Base-by-base conservation (phyloP, 2,888 invertebrate genomes). In the Leptopterna dolabrata region DNA sequence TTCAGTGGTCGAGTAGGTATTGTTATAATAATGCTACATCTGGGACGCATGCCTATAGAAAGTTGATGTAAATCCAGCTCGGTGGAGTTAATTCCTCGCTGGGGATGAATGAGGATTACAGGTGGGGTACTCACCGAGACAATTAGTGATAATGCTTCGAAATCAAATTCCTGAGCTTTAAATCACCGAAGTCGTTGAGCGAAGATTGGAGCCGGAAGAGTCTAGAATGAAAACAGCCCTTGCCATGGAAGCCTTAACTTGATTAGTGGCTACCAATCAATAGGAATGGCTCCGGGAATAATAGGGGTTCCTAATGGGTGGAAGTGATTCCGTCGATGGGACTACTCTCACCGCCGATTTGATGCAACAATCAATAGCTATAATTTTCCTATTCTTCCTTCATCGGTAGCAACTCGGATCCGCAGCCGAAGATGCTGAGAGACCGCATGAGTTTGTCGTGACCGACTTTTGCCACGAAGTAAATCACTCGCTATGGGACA, bases 241-340 rank as follows among this genome's bases (percentile, higher is more conserved):
- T 27, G 11, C 63, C 63, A 27, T 19, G 2, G 27, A 63, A 19
- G 63, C 63, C 63, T 63, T 63, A 63, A 63, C 63, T 73, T 73
- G 73, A 73, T 73, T 73, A 73, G 73, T 41, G 73, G 73, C 73
- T 36, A n/a, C 73, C 41, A 73, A 73, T 73, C 73, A 30, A 73
- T 73, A 36, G n/a, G 36, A 63, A 73, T 73, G 36, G 73, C 73
- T 30, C 19, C 36, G 19, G 19, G 73, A 36, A 73, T 73, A 73
- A 73, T 73, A 30, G 73, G 73, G 36, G 36, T 73, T 41, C 73
- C 73, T 73, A 73, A 73, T 73, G 73, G 73, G 73, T 0, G 63
- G 63, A 63, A 63, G 63, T 63, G 63, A 63, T 24, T 24, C 63
- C 27, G 19, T 24, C 24, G 63, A 4, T 24, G 9, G 24, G 63